Evolutionary conservation across 1,140 invertebrate genomes (phyloP), one percentile per base, ranked within the genome.

Genomic region (Periplaneta americana): DNA sequence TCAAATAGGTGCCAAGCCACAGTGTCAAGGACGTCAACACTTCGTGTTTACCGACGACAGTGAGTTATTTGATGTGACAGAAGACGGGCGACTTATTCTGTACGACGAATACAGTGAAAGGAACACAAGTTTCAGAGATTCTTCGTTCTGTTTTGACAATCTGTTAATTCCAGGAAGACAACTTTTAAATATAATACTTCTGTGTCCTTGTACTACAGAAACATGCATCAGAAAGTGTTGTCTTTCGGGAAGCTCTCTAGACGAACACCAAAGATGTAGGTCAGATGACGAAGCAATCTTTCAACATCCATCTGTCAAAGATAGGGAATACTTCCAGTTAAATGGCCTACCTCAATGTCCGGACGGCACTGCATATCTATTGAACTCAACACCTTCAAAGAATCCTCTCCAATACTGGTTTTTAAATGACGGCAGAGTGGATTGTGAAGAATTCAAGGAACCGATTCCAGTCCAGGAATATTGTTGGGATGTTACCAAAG

Each of bases 201-300:
- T 77, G n/a, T 77, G 75, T 31, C 75, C 75, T 0, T 77, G 75
- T 33, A 10, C 8, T 22, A 77, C 75, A 0, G 33, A 28, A 31
- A 22, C 75, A 9, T 77, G 75, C n/a, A 36, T 77, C n/a, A 34
- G 75, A 34, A 77, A 77, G 15, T 77, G 75, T 77, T 77, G 75
- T 33, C 33, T 31, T 33, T 17, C 35, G 22, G 75, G 75, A 34
- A 77, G 35, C 8, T 36, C 22, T 22, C 10, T 77, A 28, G 22
- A 3, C 31, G 35, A 18, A 34, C 6, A 77, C 10, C 33, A 4
- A 10, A n/a, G 15, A 28, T 66, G 48, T 28, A 11, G 8, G n/a
- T 8, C 48, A 66, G 22, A 66, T 0, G 48, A 66, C 28, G 28
- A 6, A 10, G 48, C 22, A 6, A 5, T 28, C 22, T 6, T 28